phyloP scores from a whole-genome alignment of 1,140 invertebrate species.

The Caenorhabditis remanei region DNA sequence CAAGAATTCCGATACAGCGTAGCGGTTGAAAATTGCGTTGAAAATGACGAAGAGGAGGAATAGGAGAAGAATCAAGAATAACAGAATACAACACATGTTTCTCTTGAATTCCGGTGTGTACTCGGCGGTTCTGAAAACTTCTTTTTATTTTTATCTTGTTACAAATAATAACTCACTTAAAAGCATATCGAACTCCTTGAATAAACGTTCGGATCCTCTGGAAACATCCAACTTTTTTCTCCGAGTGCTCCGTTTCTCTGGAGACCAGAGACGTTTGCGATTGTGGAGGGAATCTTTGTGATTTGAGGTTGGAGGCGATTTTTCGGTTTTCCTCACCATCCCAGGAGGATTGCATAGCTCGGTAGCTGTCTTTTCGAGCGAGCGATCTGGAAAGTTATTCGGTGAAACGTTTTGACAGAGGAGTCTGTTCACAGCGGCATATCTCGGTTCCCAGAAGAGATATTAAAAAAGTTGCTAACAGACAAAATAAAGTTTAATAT shows the following conservation, averaged over 20 bases:
- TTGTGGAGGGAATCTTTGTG: constrained; percentile 59
- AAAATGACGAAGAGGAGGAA: constrained; percentile 71
- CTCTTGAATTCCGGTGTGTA: constrained; percentile 69
- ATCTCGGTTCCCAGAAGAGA: too few species aligned
- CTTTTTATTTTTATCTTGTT: not conserved
- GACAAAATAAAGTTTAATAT: too few species aligned
- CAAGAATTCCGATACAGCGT: constrained; percentile 62
- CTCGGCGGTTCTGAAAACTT: constrained; percentile 69
- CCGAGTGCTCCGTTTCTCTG: constrained; percentile 42
- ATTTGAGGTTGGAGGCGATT: not conserved
- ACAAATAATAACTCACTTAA: constrained; percentile 37
- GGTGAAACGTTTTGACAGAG: too few species aligned
- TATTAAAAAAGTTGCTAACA: not conserved
- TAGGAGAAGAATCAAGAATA: constrained; percentile 69
- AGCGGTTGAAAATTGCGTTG: constrained; percentile 63
- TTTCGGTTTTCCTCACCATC: constrained; percentile 9
- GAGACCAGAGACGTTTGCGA: constrained; percentile 65
- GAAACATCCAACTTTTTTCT: constrained; percentile 57
- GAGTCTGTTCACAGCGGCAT: too few species aligned
- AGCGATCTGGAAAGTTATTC: constrained; percentile 70
- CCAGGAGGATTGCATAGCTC: constrained; percentile 71
- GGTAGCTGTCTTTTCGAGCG: constrained; percentile 76
- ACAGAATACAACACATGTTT: constrained; percentile 67
- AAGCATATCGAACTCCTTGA: constrained; percentile 45
- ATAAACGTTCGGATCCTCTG: constrained; percentile 27